These are phyloP conservation scores for Sapayoa aenigma DNA, from an alignment of 2,113 vertebrate species.

Conservation along the genomic window DNA sequence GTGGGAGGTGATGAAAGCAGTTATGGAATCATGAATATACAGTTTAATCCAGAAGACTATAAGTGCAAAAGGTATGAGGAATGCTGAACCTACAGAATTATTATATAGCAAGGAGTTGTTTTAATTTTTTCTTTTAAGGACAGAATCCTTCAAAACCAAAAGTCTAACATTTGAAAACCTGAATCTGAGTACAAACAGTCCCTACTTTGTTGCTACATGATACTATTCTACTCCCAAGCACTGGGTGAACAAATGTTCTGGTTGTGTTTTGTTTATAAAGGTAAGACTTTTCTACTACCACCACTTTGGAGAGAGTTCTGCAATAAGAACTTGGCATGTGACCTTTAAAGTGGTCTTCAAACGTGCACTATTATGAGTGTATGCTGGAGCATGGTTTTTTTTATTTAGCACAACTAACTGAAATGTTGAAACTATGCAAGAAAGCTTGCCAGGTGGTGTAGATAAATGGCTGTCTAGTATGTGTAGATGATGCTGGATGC, in stretches of 20 bases:
- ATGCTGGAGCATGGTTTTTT: neutral
- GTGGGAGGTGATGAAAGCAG: conserved; percentile 51
- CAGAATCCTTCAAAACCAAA: neutral
- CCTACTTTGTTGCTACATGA: neutral
- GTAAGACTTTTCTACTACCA: neutral
- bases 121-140: neutral
- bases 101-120: neutral
- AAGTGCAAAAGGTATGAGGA: conserved; percentile 72
- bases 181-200: neutral
- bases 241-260: neutral
- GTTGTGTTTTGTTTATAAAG: neutral
- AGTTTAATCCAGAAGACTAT: conserved; percentile 71
- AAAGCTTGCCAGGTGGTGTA: neutral
- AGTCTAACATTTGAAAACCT: neutral
- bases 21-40: conserved; percentile 73
- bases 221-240: neutral
- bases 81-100: neutral
- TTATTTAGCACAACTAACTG: neutral
- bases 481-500: neutral
- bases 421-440: neutral
- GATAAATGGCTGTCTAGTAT: neutral
- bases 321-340: neutral
- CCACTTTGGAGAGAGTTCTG: neutral
- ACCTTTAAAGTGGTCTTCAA: neutral
- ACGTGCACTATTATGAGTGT: neutral